Evolutionary conservation across 2,113 vertebrate genomes (phyloP), one percentile per base, ranked within the genome.

Genomic region (Oncorhynchus masou): DNA sequence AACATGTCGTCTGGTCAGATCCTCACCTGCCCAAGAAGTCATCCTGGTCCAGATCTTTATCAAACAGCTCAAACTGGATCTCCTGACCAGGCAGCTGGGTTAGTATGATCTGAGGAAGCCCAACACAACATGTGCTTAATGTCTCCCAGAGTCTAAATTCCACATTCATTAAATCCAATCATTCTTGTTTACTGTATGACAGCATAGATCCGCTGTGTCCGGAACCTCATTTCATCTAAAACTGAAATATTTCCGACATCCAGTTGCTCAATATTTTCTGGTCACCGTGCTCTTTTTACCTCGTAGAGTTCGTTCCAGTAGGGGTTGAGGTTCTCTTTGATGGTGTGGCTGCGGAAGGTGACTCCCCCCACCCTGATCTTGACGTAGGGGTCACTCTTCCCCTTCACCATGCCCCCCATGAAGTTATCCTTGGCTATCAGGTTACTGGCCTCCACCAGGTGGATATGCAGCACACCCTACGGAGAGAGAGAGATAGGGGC

Each of bases 361-460:
- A 91, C 81, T 13, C 94, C 95, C 48, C 94, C 95, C 12, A 95
- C 90, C 16, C 93, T 93, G 34, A 96, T 92, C 85, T 96, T 95
- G 19, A 95, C 94, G 0, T 98, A 98, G 12, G 96, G 96, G 81
- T 98, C 96, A 3, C 96, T 97, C 83, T 97, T 97, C 49, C 96
- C 96, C 89, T 96, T 95, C 74, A 97, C 91, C 85, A 97, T 84
- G 12, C 96, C 96, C 4, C 94, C 95, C 92, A 97, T 92, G 86
- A 97, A 96, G 88, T 94, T 97, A 85, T 98, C 97, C 79, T 97
- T 98, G 71, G 96, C 94, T 0, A 97, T 93, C 70, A 98, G 91
- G 84, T 94, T 92, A 86, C 95, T 94, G 49, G 96, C 96, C 83
- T 96, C 95, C 80, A 95, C 76, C 54, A 98, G 88, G 6, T 96